Evolutionary conservation across 2,888 invertebrate genomes (phyloP).

Genomic region (Drosophila prostipennis): DNA sequence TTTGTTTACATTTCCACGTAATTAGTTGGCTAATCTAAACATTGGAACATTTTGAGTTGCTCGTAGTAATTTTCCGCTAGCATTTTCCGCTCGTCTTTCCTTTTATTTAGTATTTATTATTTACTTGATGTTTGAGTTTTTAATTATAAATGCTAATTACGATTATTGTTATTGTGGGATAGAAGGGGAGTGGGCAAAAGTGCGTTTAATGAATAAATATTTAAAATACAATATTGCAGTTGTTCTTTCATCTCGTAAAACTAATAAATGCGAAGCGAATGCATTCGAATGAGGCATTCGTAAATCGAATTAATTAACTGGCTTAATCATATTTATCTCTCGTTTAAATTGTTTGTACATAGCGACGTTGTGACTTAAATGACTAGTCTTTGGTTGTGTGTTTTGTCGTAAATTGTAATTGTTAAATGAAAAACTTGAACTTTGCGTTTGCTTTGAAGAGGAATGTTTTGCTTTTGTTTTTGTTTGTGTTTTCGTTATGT

Average conservation of each 20-base stretch:
- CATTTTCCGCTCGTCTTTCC: conserved; percentile 24
- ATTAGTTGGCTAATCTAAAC: conserved; percentile 72
- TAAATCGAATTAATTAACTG: conserved; percentile 55
- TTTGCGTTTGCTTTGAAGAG: conserved; percentile 63
- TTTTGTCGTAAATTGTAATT: conserved; percentile 10
- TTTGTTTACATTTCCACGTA: conserved; percentile 58
- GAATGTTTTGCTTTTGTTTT: conserved; percentile 55
- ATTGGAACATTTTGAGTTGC: conserved; percentile 78
- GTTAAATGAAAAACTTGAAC: conserved; percentile 64
- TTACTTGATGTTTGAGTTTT: conserved; percentile 54
- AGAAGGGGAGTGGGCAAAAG: conserved; percentile 33
- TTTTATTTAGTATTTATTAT: conserved; percentile 33
- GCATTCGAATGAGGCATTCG: conserved; percentile 29
- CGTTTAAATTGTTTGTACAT: conserved; percentile 65
- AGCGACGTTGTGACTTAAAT: conserved; percentile 73
- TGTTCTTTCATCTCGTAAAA: conserved; percentile 52
- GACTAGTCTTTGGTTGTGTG: conserved; percentile 82
- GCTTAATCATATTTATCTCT: conserved; percentile 37
- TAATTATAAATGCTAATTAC: conserved; percentile 68
- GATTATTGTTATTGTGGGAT: conserved; percentile 57
- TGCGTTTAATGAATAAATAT: conserved; percentile 75
- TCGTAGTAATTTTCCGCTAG: conserved; percentile 63
- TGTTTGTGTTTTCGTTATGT: neutral
- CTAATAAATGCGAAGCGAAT: conserved; percentile 56
- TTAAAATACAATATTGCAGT: conserved; percentile 80